Evolutionary conservation across 2,797 vertebrate genomes (phyloP), one percentile per base, ranked within the genome.

Genomic region (Phoeniculus purpureus): DNA sequence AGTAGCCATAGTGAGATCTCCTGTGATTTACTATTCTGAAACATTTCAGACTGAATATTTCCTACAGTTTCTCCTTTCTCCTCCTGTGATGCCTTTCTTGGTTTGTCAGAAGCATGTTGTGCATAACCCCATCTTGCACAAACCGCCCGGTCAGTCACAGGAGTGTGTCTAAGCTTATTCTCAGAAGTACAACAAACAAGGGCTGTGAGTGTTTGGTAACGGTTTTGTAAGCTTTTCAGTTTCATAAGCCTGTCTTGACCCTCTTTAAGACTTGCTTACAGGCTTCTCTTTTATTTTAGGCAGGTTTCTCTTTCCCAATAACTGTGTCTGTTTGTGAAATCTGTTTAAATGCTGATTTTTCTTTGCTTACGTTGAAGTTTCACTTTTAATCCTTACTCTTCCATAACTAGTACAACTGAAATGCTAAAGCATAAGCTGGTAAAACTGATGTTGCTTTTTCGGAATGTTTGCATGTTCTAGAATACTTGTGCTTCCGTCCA

Each of bases 181-280:
- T 93, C 55, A 20, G 2, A 94, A 87, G 56, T 64, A 81, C 27
- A 79, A 5, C 59, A 72, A 91, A 78, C 23, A 77, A 60, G 76
- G 77, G 66, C 26, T 59, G n/a, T 55, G 59, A 34, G 43, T 81
- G 66, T 93, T 94, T 92, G 56, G 62, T 85, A 94, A 92, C 72
- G 62, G 11, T 72, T 91, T 80, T 59, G 56, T 94, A 95, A 93
- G 76, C 87, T 85, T 83, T 83, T 87, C 77, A 16, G 50, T 94
- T 92, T 85, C 84, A 45, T 93, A 94, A 94, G 31, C 85, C 54
- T 81, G 6, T 88, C 88, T 88, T 96, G 62, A 84, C 56, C 7
- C 2, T 70, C 52, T 80, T 87, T 89, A 94, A 90, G 87, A 80
- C 54, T 82, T 89, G 32, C 37, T 89, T 72, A 94, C 70, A 50